Percentiles rank a stretch among this genome's conserved stretches.
phyloP scores from a whole-genome alignment of 1,140 invertebrate genomes.

The Macrostomum lignano region DNA sequence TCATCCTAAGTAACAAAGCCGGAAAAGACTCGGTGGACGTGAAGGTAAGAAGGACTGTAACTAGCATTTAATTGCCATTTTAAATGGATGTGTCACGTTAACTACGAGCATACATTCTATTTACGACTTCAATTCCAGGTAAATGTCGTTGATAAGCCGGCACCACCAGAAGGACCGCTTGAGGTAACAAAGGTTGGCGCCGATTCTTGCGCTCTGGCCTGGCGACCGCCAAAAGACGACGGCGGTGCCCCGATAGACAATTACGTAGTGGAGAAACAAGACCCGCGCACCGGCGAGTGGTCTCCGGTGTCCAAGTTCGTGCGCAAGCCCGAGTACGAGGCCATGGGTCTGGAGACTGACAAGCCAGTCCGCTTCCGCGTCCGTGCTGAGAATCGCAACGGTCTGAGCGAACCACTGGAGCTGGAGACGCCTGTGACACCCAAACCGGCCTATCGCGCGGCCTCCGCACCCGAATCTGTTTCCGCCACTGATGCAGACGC shows the following conservation, averaged over 20 bases:
- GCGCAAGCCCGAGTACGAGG: conserved; percentile 55
- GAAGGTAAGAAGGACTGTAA: no score
- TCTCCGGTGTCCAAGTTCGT: conserved; percentile 58
- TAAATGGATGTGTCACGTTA: no score
- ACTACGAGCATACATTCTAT: no score
- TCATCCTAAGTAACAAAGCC: no score
- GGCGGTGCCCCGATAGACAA: conserved; percentile 61
- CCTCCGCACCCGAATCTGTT: conserved; percentile 69
- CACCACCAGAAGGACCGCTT: conserved; percentile 63
- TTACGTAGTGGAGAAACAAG: conserved; percentile 82
- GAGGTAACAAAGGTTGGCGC: conserved; percentile 66
- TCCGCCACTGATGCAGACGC: conserved; percentile 67
- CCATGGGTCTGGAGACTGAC: conserved; percentile 56
- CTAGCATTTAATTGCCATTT: no score
- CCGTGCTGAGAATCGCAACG: conserved; percentile 79
- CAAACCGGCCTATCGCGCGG: no score
- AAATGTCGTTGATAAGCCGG: conserved; percentile 50
- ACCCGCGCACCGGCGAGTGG: conserved; percentile 39
- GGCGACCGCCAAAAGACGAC: conserved; percentile 61
- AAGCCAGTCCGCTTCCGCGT: conserved; percentile 79
- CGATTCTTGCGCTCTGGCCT: conserved; percentile 52
- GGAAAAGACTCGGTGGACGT: no score
- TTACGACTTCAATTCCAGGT: no score
- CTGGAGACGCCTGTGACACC: conserved; percentile 55
- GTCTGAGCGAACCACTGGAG: conserved; percentile 62